phyloP scores from a whole-genome alignment of 2,888 invertebrate genomes.

The Sylvicola cinctus region DNA sequence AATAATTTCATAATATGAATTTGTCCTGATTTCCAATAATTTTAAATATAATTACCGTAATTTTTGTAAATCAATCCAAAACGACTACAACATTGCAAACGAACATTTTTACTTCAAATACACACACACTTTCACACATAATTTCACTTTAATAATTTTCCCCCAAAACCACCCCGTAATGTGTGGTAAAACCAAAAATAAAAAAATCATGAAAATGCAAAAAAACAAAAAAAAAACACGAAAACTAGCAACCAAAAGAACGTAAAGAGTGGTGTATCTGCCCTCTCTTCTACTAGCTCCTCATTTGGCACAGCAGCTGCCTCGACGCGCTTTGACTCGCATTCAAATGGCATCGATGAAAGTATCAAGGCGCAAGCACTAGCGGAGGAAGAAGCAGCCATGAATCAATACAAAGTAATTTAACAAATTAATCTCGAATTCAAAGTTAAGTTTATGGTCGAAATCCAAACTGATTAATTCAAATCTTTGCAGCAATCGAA shows the following conservation, averaged over 20 bases:
- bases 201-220: slow-evolving; percentile 6
- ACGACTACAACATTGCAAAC: no score
- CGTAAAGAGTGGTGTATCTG: slow-evolving; percentile 74
- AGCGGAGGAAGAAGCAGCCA: slow-evolving; percentile 89
- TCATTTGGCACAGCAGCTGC: slow-evolving; percentile 71
- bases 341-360: slow-evolving; percentile 65
- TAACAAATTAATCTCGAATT: no score
- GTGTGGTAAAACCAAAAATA: background rate
- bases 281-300: slow-evolving; percentile 69
- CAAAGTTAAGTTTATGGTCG: no score
- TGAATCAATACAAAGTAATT: slow-evolving; percentile 90
- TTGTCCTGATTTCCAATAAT: no score
- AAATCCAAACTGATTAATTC: slow-evolving; percentile 4
- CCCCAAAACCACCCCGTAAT: background rate
- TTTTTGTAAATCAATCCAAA: no score
- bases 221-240: slow-evolving; percentile 10
- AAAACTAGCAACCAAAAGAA: slow-evolving; percentile 61
- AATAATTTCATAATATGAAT: no score
- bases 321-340: slow-evolving; percentile 44
- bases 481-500: slow-evolving; percentile 34
- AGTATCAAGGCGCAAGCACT: slow-evolving; percentile 65
- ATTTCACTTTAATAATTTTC: background rate
- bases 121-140: no score
- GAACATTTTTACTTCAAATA: no score
- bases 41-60: no score